Conservation (phyloP, 2,888 invertebrate species). For the Microdon myrmicae region DNA sequence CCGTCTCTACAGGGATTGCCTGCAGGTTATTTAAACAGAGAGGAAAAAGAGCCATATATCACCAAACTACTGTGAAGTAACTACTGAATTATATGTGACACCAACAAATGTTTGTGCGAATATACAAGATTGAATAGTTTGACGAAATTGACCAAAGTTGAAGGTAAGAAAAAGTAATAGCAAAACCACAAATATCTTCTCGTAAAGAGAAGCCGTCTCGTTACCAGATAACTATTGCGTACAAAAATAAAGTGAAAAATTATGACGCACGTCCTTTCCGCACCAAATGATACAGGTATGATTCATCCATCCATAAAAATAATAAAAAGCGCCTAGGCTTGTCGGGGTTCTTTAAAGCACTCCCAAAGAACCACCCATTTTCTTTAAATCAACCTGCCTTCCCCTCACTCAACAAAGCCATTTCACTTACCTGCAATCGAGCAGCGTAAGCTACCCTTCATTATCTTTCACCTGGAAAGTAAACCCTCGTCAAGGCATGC, state of each 20-base stretch:
- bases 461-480: too few relatives aligned
- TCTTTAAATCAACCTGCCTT: too few relatives aligned
- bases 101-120: constrained; percentile 86
- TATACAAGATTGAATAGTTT: constrained; percentile 82
- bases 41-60: constrained; percentile 92
- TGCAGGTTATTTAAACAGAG: too few relatives aligned
- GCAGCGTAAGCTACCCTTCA: too few relatives aligned
- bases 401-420: too few relatives aligned
- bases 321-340: constrained; percentile 75
- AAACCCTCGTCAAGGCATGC: too few relatives aligned
- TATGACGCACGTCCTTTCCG: constrained; percentile 89
- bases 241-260: constrained; percentile 96
- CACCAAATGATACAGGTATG: constrained; percentile 89
- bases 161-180: constrained; percentile 74
- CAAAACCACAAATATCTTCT: constrained; percentile 73
- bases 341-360: too few relatives aligned
- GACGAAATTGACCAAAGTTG: constrained; percentile 73
- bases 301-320: constrained; percentile 88
- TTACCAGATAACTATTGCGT: constrained; percentile 83
- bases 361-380: too few relatives aligned
- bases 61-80: constrained; percentile 96
- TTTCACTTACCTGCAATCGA: too few relatives aligned
- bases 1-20: too few relatives aligned
- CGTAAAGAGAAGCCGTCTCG: constrained; percentile 68
- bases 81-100: constrained; percentile 93